phyloP scores from a whole-genome alignment of 2,113 vertebrate genomes.

The Pelvicachromis taeniatus region DNA sequence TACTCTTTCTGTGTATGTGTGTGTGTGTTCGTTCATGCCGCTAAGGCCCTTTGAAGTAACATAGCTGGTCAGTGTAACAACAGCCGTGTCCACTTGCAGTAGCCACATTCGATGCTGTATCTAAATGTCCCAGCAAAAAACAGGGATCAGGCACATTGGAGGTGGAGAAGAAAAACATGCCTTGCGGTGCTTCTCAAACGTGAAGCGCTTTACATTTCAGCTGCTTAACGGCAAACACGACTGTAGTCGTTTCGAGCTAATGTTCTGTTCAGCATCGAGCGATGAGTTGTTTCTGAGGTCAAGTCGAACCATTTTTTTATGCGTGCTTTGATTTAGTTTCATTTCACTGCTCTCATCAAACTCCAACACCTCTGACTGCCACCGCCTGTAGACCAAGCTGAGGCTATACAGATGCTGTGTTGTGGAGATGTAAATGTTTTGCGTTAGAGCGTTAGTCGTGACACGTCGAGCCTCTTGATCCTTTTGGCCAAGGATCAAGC shows the following conservation, averaged over 20 bases:
- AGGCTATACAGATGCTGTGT: not conserved
- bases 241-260: not conserved
- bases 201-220: not conserved
- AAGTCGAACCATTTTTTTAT: not conserved
- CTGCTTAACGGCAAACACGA: not conserved
- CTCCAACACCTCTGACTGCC: not conserved
- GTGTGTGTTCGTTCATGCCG: conserved; percentile 33
- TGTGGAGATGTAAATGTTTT: not conserved
- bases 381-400: not conserved
- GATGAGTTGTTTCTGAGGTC: not conserved
- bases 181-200: not conserved
- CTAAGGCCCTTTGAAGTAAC: conserved; percentile 63
- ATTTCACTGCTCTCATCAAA: not conserved
- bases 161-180: not conserved
- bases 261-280: not conserved
- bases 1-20: not conserved
- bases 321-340: not conserved
- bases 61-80: conserved; percentile 70
- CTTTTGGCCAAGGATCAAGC: not conserved
- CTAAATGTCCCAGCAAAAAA: conserved; percentile 26
- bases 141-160: not conserved
- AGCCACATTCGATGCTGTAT: conserved; percentile 31
- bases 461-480: no score
- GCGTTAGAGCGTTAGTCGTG: no score
- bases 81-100: conserved; percentile 46